Evolutionary conservation across 1,140 invertebrate species (phyloP), one percentile per base, ranked within the genome.

Genomic region (Drosophila kikkawai): DNA sequence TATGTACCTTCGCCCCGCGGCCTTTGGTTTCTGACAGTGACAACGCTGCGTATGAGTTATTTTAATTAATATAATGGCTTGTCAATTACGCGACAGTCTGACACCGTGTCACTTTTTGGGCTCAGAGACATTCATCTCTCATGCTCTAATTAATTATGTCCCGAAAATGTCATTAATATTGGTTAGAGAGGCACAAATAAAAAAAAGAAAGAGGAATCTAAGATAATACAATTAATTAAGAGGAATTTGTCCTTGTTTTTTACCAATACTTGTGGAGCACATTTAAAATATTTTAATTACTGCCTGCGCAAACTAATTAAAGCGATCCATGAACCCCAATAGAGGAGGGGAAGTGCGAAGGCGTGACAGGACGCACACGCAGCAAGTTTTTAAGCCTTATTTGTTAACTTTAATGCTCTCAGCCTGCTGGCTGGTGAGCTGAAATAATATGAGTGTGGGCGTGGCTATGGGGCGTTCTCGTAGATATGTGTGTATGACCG

Each of bases 51-150:
- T 85, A 85, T 90, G 75, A 90, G 85, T 82, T 90, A 90, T 88
- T 88, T 90, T 88, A 88, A 88, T 88, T 88, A 90, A 79, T 84
- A 90, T 88, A 88, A 88, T 90, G 81, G 85, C 85, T 76, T 85
- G 85, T 88, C 85, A 88, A 90, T 88, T 90, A 85, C 70, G 77
- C 58, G 58, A 55, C 67, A 19, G 53, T 4, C 66, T 80, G 84
- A 79, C 77, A 88, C 56, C 42, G 69, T 82, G 85, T 81, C 78
- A 88, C 66, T 68, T 75, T 79, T 82, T 47, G 71, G 44, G 9
- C 7, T 53, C 51, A 32, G 60, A 41, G 15, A 44, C 50, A 77
- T 79, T 26, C 75, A 51, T 79, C 64, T 78, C 51, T 34, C 41
- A 41, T 44, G 17, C 22, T 47, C 81, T 80, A 85, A 88, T 88